Evolutionary conservation across 2,888 invertebrate genomes (phyloP), one percentile per base, ranked within the genome.

Genomic region (Chrysomela aeneicollis): DNA sequence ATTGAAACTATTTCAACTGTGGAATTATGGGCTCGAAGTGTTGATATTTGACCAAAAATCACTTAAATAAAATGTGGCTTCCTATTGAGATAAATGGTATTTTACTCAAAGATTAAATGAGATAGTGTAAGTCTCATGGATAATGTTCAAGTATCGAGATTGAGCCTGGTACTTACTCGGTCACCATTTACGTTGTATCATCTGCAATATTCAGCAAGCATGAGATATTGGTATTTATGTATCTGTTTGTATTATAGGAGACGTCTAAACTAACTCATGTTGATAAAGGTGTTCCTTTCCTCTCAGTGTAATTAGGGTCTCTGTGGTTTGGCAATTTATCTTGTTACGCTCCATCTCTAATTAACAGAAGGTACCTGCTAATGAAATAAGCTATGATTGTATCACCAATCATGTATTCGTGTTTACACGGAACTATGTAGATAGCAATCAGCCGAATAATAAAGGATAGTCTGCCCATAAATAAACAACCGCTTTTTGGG

Each of bases 341-440:
- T 81, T 78, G 80, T 81, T 80, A 81, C 76, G 74, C 74, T 76
- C 77, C 75, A 75, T 76, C 76, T 74, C 79, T 79, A 82, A 82
- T 82, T 82, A 82, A 81, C 80, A 78, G 26, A 6, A 79, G 79
- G 77, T 78, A 74, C 77, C 26, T 26, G 77, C 76, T 82, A 82
- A 82, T 81, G 79, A 80, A 82, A 82, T 82, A 80, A 80, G 78
- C 77, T 78, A 75, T 81, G 81, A 82, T 82, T 82, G 81, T 79
- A 77, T 78, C 80, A 78, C 79, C 80, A 77, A 80, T 79, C 79
- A 78, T 15, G 35, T 15, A 73, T 75, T 67, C 76, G 32, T 55
- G 59, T 61, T 61, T 65, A 59, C 58, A 47, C n/a, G 52, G 58
- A 61, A 53, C 49, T 12, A 49, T 21, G 35, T 21, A 18, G 37